Conservation (phyloP, 2,797 vertebrate species). For the Garrulus glandarius region DNA sequence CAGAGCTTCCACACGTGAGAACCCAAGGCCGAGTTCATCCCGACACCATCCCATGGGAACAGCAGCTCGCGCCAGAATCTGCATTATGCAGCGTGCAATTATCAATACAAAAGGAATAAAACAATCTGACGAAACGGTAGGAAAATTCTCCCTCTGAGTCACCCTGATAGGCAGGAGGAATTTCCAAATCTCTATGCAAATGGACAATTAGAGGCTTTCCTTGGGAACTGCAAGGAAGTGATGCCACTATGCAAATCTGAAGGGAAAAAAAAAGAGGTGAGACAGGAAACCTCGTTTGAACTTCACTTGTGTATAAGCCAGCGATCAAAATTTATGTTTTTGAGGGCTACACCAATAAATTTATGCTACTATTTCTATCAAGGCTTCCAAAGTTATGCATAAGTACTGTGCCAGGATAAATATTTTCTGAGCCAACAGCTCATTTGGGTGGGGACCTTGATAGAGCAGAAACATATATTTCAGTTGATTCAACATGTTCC, state of each 20-base stretch:
- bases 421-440: conserved; percentile 30
- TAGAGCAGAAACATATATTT: conserved; percentile 9
- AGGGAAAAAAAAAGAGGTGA: background rate
- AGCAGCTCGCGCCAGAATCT: background rate
- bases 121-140: conserved; percentile 41
- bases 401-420: conserved; percentile 52
- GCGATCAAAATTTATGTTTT: background rate
- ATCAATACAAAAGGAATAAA: conserved; percentile 41
- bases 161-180: background rate
- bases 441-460: background rate
- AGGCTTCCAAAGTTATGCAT: conserved; percentile 7
- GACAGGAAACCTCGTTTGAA: conserved; percentile 44
- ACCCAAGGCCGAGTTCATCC: background rate
- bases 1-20: background rate
- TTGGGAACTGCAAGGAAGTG: background rate
- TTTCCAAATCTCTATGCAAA: conserved; percentile 42
- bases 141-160: conserved; percentile 28
- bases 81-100: background rate
- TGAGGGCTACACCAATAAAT: conserved; percentile 35
- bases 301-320: background rate
- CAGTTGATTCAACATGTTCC: background rate
- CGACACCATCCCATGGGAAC: background rate
- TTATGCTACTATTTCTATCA: conserved; percentile 39
- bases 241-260: conserved; percentile 36
- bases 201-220: conserved; percentile 51